These are phyloP conservation scores for Unio delphinus DNA, from an alignment of 2,888 invertebrate species.

Conservation along the genomic window DNA sequence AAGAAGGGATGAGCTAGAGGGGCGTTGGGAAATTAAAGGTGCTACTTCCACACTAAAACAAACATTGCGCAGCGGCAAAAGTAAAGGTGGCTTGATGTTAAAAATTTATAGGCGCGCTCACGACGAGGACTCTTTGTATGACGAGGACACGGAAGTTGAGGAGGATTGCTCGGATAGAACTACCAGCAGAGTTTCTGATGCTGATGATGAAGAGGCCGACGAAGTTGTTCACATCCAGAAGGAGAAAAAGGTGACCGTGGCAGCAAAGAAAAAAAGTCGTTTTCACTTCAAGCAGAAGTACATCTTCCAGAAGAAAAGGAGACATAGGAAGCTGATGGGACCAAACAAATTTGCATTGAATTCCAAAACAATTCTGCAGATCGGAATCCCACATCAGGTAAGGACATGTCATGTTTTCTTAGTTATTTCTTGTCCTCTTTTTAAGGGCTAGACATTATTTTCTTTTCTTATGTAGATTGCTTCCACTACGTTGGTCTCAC, in stretches of 20 bases:
- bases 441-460: too few relatives aligned
- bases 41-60: conserved; percentile 15
- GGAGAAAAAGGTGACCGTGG: conserved; percentile 1
- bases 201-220: neutral
- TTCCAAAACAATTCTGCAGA: conserved; percentile 5
- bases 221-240: conserved; percentile 2
- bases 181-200: neutral
- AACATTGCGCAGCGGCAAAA: conserved; percentile 17
- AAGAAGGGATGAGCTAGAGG: conserved; percentile 14
- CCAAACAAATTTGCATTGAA: conserved; percentile 5
- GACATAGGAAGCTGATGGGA: conserved; percentile 6
- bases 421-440: too few relatives aligned
- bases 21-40: conserved; percentile 22
- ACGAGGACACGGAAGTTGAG: conserved; percentile 27
- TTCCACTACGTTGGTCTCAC: too few relatives aligned
- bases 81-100: conserved; percentile 33
- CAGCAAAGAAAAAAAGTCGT: conserved; percentile 22
- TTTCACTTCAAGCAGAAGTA: conserved; percentile 37
- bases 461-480: too few relatives aligned
- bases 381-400: conserved; percentile 6
- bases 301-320: conserved; percentile 31
- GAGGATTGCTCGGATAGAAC: conserved; percentile 2
- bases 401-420: too few relatives aligned
- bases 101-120: conserved; percentile 25
- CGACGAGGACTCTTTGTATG: conserved; percentile 35